phyloP scores from a whole-genome alignment of 2,888 invertebrate species.

The Thera britannica region DNA sequence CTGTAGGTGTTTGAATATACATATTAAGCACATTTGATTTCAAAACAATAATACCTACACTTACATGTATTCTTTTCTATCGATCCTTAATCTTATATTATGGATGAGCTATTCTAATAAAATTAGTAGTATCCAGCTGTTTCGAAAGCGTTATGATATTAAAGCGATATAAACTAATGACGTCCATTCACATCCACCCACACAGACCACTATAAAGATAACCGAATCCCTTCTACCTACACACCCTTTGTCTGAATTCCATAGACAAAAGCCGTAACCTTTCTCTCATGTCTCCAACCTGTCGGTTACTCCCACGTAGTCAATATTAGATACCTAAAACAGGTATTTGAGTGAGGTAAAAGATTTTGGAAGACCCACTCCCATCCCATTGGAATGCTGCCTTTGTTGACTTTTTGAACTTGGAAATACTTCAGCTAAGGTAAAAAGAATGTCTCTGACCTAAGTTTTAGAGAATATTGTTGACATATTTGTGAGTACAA shows the following conservation, averaged over 20 bases:
- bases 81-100: slow-evolving; percentile 13
- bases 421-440: slow-evolving; percentile 11
- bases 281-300: slow-evolving; percentile 42
- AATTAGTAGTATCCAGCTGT: slow-evolving; percentile 24
- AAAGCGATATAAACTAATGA: slow-evolving; percentile 41
- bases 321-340: slow-evolving; percentile 24
- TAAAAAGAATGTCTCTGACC: slow-evolving; percentile 18
- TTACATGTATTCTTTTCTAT: neutral
- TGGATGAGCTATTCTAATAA: slow-evolving; percentile 19
- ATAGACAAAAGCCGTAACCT: slow-evolving; percentile 43
- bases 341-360: slow-evolving; percentile 30
- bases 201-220: slow-evolving; percentile 38
- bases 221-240: slow-evolving; percentile 41
- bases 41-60: neutral
- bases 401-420: slow-evolving; percentile 34
- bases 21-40: neutral
- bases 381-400: slow-evolving; percentile 31
- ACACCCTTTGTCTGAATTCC: slow-evolving; percentile 46
- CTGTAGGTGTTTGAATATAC: too few relatives aligned
- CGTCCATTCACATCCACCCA: slow-evolving; percentile 40
- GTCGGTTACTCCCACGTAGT: slow-evolving; percentile 40
- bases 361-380: slow-evolving; percentile 22
- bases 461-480: neutral
- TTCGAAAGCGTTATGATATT: slow-evolving; percentile 40
- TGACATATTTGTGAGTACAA: neutral